A percentile compares a stretch with the other conserved stretches of the same genome.
Conservation (phyloP, 2,888 invertebrate species). For the Tetrapedia diversipes region DNA sequence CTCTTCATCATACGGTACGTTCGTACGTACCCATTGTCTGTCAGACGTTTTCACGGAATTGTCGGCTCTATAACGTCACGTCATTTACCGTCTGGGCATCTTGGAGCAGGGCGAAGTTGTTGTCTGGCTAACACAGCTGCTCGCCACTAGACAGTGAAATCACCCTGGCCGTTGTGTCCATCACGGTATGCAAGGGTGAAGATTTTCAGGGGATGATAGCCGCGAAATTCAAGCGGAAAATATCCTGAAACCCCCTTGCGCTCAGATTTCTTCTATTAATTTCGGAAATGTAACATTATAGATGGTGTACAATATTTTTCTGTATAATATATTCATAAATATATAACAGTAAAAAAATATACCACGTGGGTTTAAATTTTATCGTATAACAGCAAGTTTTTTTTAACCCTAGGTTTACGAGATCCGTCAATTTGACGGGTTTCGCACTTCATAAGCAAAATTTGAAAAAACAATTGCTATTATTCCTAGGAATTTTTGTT, state of each 20-base stretch:
- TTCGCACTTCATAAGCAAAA: too few relatives aligned
- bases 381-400: too few relatives aligned
- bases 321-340: too few relatives aligned
- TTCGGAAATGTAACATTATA: too few relatives aligned
- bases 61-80: slow-evolving; percentile 68
- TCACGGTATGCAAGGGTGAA: slow-evolving; percentile 12
- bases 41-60: slow-evolving; percentile 44
- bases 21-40: slow-evolving; percentile 46
- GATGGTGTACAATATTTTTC: too few relatives aligned
- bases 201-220: background rate
- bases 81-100: slow-evolving; percentile 68
- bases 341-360: too few relatives aligned
- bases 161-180: slow-evolving; percentile 18
- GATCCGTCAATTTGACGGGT: too few relatives aligned
- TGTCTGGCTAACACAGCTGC: slow-evolving; percentile 37
- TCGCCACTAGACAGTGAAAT: slow-evolving; percentile 36
- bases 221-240: background rate
- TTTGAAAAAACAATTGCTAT: too few relatives aligned
- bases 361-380: too few relatives aligned
- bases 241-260: background rate
- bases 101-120: slow-evolving; percentile 38
- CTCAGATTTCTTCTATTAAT: background rate
- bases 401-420: too few relatives aligned
- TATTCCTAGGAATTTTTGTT: too few relatives aligned
- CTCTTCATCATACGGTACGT: slow-evolving; percentile 41